Percentiles rank a stretch among this genome's conserved stretches.
phyloP scores from a whole-genome alignment of 2,888 invertebrate genomes.

The Chrysina gloriosa region DNA sequence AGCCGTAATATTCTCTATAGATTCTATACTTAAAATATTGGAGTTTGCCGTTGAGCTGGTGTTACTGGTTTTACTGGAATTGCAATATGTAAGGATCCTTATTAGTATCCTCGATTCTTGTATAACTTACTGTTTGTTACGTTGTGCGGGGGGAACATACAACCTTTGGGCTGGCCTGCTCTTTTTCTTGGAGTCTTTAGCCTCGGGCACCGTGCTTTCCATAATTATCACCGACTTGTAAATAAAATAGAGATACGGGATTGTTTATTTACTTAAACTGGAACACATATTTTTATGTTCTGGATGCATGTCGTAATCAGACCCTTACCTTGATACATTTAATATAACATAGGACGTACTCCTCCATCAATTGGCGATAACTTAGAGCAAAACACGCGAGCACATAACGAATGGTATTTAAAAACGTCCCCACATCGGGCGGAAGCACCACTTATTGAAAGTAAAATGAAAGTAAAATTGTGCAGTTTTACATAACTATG shows the following conservation, averaged over 20 bases:
- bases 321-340: no score
- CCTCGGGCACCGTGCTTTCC: not conserved
- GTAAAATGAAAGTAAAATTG: conserved; percentile 64
- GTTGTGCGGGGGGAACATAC: conserved; percentile 63
- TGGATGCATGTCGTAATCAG: no score
- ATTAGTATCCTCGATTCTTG: not conserved
- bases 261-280: not conserved
- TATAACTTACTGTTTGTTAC: conserved; percentile 47
- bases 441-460: conserved; percentile 46
- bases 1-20: conserved; percentile 4
- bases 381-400: conserved; percentile 12
- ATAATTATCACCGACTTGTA: not conserved
- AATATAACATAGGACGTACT: no score
- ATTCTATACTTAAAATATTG: not conserved
- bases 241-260: not conserved
- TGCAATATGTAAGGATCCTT: no score
- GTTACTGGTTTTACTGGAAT: conserved; percentile 15
- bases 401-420: conserved; percentile 17
- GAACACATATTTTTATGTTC: no score
- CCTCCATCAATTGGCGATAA: no score
- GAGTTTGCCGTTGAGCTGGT: not conserved
- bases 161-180: conserved; percentile 60
- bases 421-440: conserved; percentile 21
- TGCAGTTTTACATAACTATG: conserved; percentile 63
- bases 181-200: conserved; percentile 34